Base-by-base conservation (phyloP, 2,888 invertebrate genomes). In the Ochropleura leucogaster region DNA sequence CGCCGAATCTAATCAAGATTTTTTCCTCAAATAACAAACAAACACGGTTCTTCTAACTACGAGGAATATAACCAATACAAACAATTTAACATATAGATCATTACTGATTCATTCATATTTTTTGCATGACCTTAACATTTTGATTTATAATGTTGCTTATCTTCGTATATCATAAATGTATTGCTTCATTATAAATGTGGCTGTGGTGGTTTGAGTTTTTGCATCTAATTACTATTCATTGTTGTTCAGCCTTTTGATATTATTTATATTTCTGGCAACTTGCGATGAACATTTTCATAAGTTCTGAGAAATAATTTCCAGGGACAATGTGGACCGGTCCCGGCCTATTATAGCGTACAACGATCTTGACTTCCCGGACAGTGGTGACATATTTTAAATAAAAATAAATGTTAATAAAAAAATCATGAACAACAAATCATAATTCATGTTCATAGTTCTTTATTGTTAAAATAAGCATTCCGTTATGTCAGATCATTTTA, bases 311-410 rank as follows among this genome's bases (percentile, higher is more conserved):
- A 94, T 93, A 90, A 93, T 95, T 97, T 97, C 89, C 97, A 97
- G 97, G 97, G 95, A 97, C 93, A 97, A 97, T 94, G 96, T 97
- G 97, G 97, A 97, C 93, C 97, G 97, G 90, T 97, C 97, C 94
- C 97, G 98, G 95, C 97, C 98, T 94, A 97, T 98, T 94, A 97
- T 98, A 95, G 98, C 98, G 94, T 99, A 99, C 97, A 98, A 98
- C 97, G 99, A 99, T 97, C 97, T 99, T 97, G 98, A 99, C 97
- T 98, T 98, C 94, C 98, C 98, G 96, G 98, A 98, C 94, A 97
- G 96, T 96, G 97, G 97, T 93, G 98, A 98, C 94, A 97, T 98
- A 94, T 98, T 98, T 95, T 98, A 97, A 85, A 97, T 88, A 89
- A 85, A 66, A 85, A 66, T 85, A 85, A 86, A 84, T 81, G 65